A percentile compares a stretch with the other conserved stretches of the same genome.
Evolutionary conservation across 2,797 vertebrate species (phyloP).

Genomic region (Neomorphus geoffroyi): DNA sequence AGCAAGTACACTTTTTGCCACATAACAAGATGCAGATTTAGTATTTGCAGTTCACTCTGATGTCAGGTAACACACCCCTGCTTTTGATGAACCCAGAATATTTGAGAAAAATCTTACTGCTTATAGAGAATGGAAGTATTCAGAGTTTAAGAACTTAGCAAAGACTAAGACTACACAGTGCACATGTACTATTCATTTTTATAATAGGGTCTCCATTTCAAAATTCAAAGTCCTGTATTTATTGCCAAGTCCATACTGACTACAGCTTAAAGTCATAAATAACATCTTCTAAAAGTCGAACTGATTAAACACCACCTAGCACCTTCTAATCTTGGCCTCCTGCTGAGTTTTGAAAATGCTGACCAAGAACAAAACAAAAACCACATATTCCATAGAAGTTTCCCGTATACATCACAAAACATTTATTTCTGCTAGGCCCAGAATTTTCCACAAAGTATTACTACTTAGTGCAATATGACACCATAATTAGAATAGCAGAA

Average conservation of each 20-base stretch:
- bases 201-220: not conserved
- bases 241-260: not conserved
- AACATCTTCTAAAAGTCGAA: slow-evolving; percentile 1
- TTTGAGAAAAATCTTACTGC: not conserved
- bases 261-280: slow-evolving; percentile 4
- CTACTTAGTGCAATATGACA: not conserved
- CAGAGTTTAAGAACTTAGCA: not conserved
- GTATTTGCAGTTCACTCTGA: not conserved
- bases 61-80: not conserved
- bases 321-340: not conserved
- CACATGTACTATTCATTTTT: not conserved
- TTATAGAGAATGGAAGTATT: not conserved
- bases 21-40: not conserved
- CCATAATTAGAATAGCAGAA: slow-evolving; percentile 9
- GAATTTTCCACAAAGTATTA: not conserved
- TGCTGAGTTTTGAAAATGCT: not conserved
- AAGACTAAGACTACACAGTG: not conserved
- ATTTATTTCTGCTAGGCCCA: not conserved
- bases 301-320: not conserved
- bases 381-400: not conserved
- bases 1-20: not conserved
- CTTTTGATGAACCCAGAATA: not conserved
- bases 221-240: slow-evolving; percentile 24
- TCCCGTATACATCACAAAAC: not conserved
- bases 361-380: not conserved